Conservation (phyloP, 2,797 vertebrate genomes). For the Periophthalmus magnuspinnatus region DNA sequence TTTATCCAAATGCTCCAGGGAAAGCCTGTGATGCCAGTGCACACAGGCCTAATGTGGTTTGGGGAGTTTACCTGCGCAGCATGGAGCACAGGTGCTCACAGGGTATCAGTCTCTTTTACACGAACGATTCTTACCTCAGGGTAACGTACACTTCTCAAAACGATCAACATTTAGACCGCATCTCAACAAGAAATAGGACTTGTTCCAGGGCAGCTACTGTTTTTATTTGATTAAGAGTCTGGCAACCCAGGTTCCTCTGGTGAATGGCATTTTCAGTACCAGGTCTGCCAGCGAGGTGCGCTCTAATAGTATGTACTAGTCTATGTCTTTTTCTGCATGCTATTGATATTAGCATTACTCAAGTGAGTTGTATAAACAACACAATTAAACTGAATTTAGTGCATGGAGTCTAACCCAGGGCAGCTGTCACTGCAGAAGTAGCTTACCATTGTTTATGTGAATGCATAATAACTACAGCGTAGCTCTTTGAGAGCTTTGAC, state of each 20-base stretch:
- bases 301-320: too few relatives aligned
- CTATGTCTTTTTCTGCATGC: too few relatives aligned
- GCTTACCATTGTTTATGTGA: too few relatives aligned
- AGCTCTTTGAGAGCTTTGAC: too few relatives aligned
- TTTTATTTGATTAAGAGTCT: neutral
- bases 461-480: too few relatives aligned
- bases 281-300: neutral
- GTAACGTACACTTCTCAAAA: neutral
- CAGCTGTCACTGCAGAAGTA: too few relatives aligned
- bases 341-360: too few relatives aligned
- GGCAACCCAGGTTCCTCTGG: neutral
- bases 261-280: neutral
- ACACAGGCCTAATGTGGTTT: slow-evolving; percentile 69
- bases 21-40: slow-evolving; percentile 71
- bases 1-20: slow-evolving; percentile 69
- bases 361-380: too few relatives aligned
- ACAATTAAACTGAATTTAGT: too few relatives aligned
- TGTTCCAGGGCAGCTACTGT: neutral
- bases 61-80: slow-evolving; percentile 61
- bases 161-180: neutral
- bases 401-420: too few relatives aligned
- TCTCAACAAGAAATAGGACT: neutral
- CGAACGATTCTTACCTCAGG: neutral
- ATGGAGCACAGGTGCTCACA: slow-evolving; percentile 65
- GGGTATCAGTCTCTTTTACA: slow-evolving; percentile 33